Base-by-base conservation (phyloP, 2,797 vertebrate species). In the Lacerta bilineata region DNA sequence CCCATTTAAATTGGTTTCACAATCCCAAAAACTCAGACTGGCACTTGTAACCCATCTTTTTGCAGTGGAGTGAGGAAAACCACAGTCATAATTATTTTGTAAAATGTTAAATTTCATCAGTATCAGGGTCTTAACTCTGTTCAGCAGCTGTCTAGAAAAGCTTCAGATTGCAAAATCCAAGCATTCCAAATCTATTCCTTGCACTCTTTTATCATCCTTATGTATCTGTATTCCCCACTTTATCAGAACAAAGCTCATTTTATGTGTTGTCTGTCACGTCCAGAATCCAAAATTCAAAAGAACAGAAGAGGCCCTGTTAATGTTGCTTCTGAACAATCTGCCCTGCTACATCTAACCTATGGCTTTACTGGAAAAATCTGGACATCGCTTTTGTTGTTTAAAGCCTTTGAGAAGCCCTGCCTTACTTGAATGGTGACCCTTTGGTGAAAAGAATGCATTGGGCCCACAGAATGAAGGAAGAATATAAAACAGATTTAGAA, bases 21-120 rank as follows among this genome's bases (percentile, higher is more conserved):
- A 76, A 64, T 66, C n/a, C 3, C 64, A 79, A 86, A 91, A 71
- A 59, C 84, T 94, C 92, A 91, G 93, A 94, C 88, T 89, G 27
- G 84, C 84, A 87, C 74, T 20, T 87, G 74, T 87, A 86, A 41
- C 25, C 82, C 66, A 39, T 72, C 84, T 93, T 83, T 20, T 89
- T 93, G 90, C 78, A 93, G 41, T 25, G 85, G 18, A 61, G 71
- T 84, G 29, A 88, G 72, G 87, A 5, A 85, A 88, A 87, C 13
- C 68, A 84, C 59, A 29, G 59, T 68, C 75, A 66, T 80, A 43
- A 89, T 90, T 87, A 89, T 1, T 83, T 61, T 29, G 74, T 87
- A 83, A 92, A 92, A 91, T 23, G 27, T 89, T 81, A 71, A 80
- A 85, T 59, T 88, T 43, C 79, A 84, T 81, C 71, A 75, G 46